phyloP scores from a whole-genome alignment of 1,140 invertebrate species.

The Caerostris extrusa region DNA sequence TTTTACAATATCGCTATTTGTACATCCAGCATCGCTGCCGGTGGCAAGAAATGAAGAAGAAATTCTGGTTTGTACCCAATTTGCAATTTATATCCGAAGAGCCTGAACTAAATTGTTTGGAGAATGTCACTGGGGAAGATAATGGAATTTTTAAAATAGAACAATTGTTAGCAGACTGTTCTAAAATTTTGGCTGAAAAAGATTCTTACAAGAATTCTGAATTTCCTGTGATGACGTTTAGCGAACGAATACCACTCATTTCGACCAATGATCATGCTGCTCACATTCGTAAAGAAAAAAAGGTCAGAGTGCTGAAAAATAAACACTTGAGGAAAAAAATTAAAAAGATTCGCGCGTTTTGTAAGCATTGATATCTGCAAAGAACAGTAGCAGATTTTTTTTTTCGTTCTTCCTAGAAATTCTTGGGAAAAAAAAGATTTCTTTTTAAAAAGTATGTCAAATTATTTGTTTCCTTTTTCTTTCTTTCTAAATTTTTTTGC shows the following conservation, averaged over 20 bases:
- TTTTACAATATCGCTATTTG: background rate
- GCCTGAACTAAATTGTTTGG: background rate
- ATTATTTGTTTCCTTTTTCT: too few species aligned
- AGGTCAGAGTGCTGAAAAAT: background rate
- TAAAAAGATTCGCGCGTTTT: background rate
- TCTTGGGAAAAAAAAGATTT: too few species aligned
- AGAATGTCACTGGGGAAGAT: background rate
- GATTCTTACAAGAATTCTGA: background rate
- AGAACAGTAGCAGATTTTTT: too few species aligned
- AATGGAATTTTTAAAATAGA: background rate
- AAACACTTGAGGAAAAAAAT: background rate
- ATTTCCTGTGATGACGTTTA: background rate
- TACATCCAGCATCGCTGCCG: background rate
- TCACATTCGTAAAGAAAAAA: background rate
- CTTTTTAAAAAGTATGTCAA: too few species aligned
- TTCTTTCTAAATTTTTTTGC: too few species aligned
- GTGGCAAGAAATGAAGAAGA: constrained; percentile 6
- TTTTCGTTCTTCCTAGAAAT: too few species aligned
- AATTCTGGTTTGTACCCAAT: background rate
- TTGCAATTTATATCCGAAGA: constrained; percentile 1
- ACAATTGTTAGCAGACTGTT: background rate
- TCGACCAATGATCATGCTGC: background rate
- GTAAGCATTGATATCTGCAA: background rate
- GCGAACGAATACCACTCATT: background rate
- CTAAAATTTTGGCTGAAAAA: background rate